Conservation (phyloP, 2,113 vertebrate species). For the Saccopteryx bilineata region DNA sequence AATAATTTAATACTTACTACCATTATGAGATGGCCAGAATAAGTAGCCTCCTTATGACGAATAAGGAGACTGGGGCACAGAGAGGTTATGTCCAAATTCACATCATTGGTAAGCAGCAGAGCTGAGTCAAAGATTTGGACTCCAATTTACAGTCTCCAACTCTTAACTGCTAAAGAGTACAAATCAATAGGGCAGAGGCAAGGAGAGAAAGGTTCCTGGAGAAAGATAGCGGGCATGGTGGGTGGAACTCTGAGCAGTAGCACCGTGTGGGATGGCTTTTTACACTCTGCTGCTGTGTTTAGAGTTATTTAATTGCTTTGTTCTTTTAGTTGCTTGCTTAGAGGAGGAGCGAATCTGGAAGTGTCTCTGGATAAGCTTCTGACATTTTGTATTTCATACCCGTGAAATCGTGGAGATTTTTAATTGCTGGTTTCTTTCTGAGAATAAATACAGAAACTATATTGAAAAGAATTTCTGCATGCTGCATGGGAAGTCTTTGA, state of each 20-base stretch:
- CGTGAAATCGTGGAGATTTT: constrained; percentile 54
- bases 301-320: constrained; percentile 34
- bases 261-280: not conserved
- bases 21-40: not conserved
- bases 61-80: constrained; percentile 41
- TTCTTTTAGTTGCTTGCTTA: constrained; percentile 48
- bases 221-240: not conserved
- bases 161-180: not conserved
- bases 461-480: constrained; percentile 56
- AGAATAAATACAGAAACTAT: constrained; percentile 62
- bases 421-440: constrained; percentile 72
- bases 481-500: constrained; percentile 59
- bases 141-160: not conserved
- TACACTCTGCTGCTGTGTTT: not conserved
- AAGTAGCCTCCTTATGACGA: constrained; percentile 12
- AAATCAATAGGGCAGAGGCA: not conserved
- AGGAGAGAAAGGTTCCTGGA: not conserved
- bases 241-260: not conserved
- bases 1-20: not conserved
- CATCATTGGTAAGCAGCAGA: not conserved
- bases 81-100: not conserved
- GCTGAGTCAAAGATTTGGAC: not conserved
- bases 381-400: constrained; percentile 58
- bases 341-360: constrained; percentile 27
- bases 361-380: constrained; percentile 57